Evolutionary conservation across 1,140 invertebrate genomes (phyloP), one percentile per base, ranked within the genome.

Genomic region (Drosophila pseudoobscura): DNA sequence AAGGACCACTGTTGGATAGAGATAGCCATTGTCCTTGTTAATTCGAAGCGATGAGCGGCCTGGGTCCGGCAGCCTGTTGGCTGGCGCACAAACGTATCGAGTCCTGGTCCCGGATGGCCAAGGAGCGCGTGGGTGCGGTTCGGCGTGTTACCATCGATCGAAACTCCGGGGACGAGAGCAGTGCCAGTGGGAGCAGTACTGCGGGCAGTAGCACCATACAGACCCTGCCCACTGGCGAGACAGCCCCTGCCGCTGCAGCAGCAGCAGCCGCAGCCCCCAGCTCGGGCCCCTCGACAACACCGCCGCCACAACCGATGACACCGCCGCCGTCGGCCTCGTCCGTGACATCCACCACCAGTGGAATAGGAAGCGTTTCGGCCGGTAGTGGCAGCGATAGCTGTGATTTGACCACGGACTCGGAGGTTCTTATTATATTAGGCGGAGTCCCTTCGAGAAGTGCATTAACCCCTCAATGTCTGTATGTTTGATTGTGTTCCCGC

Each of bases 61-160:
- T 95, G 59, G 94, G 94, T 66, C 94, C 94, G 20, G 94, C 94
- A 22, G 93, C 94, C 64, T 94, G 94, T 71, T 95, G 95, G 94
- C 93, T 94, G 46, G 94, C 94, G 2, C 94, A 95, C 88, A 95
- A 95, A 79, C 92, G 94, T 54, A 92, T 95, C 9, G 94, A 95
- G 88, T 94, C 94, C n/a, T 95, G 95, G 94, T 94, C 95, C 2
- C 92, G 93, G 52, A 94, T 94, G 11, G 94, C 94, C 41, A 93
- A 94, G 73, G 94, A 95, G 76, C 91, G 94, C 22, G 94, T 94
- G 6, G 93, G 93, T 41, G 94, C 93, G 7, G 93, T 93, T 7
- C 93, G 93, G 58, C 93, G 93, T 46, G 93, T 93, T 0, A 93
- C 93, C 17, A 92, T 93, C 57, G 93, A 93, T 76, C 93, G 93